Evolutionary conservation across 1,140 invertebrate genomes (phyloP), one percentile per base, ranked within the genome.

Genomic region (Panagrolaimus sp.): DNA sequence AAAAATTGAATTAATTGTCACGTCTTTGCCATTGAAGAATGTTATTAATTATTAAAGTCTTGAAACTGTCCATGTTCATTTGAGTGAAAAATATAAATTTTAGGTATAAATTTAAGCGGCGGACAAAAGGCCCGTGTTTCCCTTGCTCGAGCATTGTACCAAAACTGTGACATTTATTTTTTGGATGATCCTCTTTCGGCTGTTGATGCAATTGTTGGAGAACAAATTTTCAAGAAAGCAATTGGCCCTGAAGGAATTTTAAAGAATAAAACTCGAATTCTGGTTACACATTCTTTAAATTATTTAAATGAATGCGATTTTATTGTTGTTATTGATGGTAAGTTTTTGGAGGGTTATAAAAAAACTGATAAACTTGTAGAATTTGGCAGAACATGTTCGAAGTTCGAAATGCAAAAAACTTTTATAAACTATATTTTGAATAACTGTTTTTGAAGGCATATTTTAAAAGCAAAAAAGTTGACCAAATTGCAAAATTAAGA

Each of bases 81-180:
- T 15, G 21, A 17, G 7, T 38, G n/a, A n/a, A n/a, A n/a, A 4
- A n/a, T n/a, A n/a, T 38, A 4, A 2, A 46, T 76, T 63, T 68
- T 85, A 84, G 91, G 91, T 63, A 94, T 97, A 73, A 98, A 96
- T 85, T 86, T 98, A 66, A 94, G 91, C 65, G 96, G 96, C 63
- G 96, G 96, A 28, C 96, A 98, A 83, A 97, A 98, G 83, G 93
- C 96, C 84, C 87, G 96, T 76, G 91, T 98, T n/a, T 92, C 91
- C 71, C 85, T 98, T 52, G 95, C 95, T 0, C 87, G 95, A 79
- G 93, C 94, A 26, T 90, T 96, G 17, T 98, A 96, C 83, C 89
- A 88, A 75, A 88, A 94, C 83, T 88, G 90, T 1, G 92, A 98
- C 80, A 87, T 94, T 55, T 95, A 94, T 83, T 89, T 92, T 76